Evolutionary conservation across 1,140 invertebrate species (phyloP).

Genomic region (Atta colombica): DNA sequence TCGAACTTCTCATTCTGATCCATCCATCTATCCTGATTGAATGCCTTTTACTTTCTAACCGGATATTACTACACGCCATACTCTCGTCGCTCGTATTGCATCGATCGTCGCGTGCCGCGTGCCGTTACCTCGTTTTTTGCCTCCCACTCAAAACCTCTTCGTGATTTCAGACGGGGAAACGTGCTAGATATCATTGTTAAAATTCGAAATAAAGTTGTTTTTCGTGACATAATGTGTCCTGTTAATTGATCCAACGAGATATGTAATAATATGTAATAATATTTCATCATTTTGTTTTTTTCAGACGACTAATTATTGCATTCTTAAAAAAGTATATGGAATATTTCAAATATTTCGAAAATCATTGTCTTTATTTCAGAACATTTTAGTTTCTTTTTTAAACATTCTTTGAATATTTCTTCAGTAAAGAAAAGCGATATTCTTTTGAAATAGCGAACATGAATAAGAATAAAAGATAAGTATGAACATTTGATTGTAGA

Average conservation of each 20-base stretch:
- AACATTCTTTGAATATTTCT: not conserved
- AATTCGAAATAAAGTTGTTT: slow-evolving; percentile 61
- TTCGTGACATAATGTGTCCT: slow-evolving; percentile 23
- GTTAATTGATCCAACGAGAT: slow-evolving; percentile 1
- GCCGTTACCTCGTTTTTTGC: slow-evolving; percentile 42
- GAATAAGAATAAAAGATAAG: slow-evolving; percentile 8
- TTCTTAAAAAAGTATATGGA: too few species aligned
- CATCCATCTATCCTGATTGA: slow-evolving; percentile 6
- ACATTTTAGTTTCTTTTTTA: not conserved
- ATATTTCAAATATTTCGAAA: not conserved
- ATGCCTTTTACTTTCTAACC: slow-evolving; percentile 50
- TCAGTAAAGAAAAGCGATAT: not conserved
- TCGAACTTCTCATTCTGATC: slow-evolving; percentile 17
- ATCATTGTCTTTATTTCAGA: slow-evolving; percentile 16
- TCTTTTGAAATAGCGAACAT: not conserved
- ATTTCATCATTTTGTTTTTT: not conserved
- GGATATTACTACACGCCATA: slow-evolving; percentile 42
- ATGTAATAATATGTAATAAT: too few species aligned
- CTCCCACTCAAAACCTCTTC: slow-evolving; percentile 38
- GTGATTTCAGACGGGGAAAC: slow-evolving; percentile 12
- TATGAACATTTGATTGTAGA: not conserved
- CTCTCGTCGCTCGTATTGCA: slow-evolving; percentile 37
- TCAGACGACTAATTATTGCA: not conserved
- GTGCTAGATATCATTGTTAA: slow-evolving; percentile 53
- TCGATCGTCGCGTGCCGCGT: slow-evolving; percentile 38